Percentiles rank a stretch among this genome's conserved stretches.
These are phyloP conservation scores for Carlito syrichta DNA, from an alignment of 2,113 vertebrate species.

Conservation along the genomic window DNA sequence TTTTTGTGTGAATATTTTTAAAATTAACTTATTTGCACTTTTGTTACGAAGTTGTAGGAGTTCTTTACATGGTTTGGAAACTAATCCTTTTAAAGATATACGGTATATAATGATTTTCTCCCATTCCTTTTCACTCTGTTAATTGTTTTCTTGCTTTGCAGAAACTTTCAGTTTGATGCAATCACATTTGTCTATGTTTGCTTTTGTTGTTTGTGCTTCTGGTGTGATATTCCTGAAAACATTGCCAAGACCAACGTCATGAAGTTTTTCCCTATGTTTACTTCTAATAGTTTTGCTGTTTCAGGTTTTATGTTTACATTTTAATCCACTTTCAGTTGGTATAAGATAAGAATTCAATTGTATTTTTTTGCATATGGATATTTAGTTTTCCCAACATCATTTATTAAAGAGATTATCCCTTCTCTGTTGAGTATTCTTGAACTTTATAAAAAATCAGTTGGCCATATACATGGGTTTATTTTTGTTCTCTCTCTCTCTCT, in stretches of 20 bases:
- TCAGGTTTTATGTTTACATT: not conserved
- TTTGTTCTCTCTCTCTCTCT: not conserved
- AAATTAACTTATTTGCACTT: not conserved
- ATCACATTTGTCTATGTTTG: not conserved
- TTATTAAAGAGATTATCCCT: not conserved
- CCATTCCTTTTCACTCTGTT: not conserved
- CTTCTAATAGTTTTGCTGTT: not conserved
- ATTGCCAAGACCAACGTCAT: not conserved
- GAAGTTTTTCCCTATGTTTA: not conserved
- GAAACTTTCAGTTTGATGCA: not conserved
- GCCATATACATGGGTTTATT: not conserved
- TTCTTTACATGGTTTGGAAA: not conserved
- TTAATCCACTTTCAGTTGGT: not conserved
- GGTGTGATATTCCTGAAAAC: not conserved
- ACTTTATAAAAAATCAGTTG: not conserved
- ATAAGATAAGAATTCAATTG: not conserved
- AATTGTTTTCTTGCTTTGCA: not conserved
- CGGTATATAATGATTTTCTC: not conserved
- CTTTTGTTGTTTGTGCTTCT: not conserved
- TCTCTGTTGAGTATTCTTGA: not conserved
- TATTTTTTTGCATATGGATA: not conserved
- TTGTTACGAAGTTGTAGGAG: not conserved
- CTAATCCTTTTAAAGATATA: not conserved
- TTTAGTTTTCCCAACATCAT: not conserved
- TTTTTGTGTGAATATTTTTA: not conserved